Base-by-base conservation (phyloP, 2,888 invertebrate genomes). In the Yponomeuta sedellus region DNA sequence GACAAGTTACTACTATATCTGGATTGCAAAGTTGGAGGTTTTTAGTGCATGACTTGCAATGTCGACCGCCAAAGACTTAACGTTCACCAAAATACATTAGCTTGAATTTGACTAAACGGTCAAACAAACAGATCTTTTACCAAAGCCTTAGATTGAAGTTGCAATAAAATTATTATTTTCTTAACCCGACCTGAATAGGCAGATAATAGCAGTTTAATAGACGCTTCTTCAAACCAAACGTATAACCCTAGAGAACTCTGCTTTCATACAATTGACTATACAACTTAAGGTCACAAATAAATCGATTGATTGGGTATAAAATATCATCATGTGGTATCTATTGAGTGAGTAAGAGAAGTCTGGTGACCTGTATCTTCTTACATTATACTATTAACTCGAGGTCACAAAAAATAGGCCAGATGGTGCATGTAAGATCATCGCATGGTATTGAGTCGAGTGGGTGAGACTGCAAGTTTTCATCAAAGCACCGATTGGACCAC, bases 131-230 rank as follows among this genome's bases (percentile, higher is more conserved):
- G 34, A 34, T 34, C 10, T 34, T 34, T 8, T 8, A 34, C 8
- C 34, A 34, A 34, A 8, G 3, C 34, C 8, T 5, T 34, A 52
- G 16, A 52, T 52, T 16, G 44, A 16, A 52, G 44, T 52, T 52
- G 44, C 16, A n/a, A 12, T 52, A 52, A 1, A 6, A 52, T 52
- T 28, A 62, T 39, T 62, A 39, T 62, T 63, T 63, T 63, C 44
- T 44, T 63, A 63, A 63, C 63, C 63, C 62, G 34, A 40, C 20
- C 10, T 59, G 63, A 63, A 63, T 40, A 20, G 63, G 63, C 63
- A 44, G 22, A 86, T 89, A 90, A 89, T 90, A 88, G 86, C 83
- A 81, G 79, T 86, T 89, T 88, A 88, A 89, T 89, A 86, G 86
- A 85, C 83, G 85, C 78, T 83, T 79, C 88, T 88, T 85, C 16